Conservation (phyloP, 2,113 vertebrate genomes). For the Buteo buteo region DNA sequence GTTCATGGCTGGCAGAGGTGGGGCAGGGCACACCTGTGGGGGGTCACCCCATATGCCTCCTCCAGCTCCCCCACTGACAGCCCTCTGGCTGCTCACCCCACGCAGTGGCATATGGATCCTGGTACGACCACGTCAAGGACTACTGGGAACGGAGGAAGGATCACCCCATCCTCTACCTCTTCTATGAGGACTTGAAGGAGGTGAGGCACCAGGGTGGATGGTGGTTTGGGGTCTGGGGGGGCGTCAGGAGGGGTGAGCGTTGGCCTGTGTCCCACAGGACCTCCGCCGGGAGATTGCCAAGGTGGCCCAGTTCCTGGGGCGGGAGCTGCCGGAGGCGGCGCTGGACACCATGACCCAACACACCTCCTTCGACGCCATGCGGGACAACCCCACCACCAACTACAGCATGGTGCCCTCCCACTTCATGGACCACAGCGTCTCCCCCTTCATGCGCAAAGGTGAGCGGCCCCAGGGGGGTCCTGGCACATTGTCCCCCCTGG, state of each 20-base stretch:
- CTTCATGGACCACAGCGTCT: constrained; percentile 48
- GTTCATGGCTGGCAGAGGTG: constrained; percentile 83
- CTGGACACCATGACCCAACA: constrained; percentile 36
- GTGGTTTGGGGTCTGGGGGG: too few relatives aligned
- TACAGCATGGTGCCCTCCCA: constrained; percentile 30
- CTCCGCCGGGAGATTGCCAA: constrained; percentile 60
- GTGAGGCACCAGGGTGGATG: constrained; percentile 18
- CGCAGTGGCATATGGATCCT: constrained; percentile 83
- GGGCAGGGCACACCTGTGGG: background rate
- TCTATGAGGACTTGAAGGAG: constrained; percentile 90
- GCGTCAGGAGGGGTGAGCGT: background rate
- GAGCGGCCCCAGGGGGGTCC: background rate
- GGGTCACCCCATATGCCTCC: background rate
- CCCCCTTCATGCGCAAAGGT: constrained; percentile 71
- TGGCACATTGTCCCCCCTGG: rapidly evolving
- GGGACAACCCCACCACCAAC: constrained; percentile 64
- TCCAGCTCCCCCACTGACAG: background rate
- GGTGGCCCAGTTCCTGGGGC: constrained; percentile 51
- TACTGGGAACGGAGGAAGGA: constrained; percentile 71
- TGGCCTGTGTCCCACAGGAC: background rate
- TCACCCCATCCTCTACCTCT: constrained; percentile 80
- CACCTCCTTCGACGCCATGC: constrained; percentile 70
- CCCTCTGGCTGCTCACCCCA: background rate
- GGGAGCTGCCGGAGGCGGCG: background rate
- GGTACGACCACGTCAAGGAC: constrained; percentile 84